A percentile compares a stretch with the other conserved stretches of the same genome.
Evolutionary conservation across 2,797 vertebrate genomes (phyloP).

Genomic region (Clarias laeviceps): DNA sequence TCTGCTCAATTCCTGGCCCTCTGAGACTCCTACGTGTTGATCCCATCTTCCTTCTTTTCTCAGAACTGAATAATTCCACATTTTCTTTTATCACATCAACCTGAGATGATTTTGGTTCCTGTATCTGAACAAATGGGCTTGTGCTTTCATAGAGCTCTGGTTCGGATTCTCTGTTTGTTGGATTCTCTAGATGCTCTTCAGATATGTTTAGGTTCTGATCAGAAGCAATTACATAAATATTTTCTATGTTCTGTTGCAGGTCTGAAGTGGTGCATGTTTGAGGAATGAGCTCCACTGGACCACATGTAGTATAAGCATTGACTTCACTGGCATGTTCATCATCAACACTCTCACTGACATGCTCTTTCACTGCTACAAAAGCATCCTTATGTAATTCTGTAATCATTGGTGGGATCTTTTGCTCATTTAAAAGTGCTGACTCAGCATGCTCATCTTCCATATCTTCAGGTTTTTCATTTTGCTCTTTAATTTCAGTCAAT

Average conservation of each 20-base stretch:
- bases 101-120: not conserved
- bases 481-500: no score
- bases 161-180: constrained; percentile 9
- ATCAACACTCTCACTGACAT: not conserved
- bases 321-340: not conserved
- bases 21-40: constrained; percentile 60
- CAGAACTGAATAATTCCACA: not conserved
- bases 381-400: no score
- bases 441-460: no score
- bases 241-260: not conserved
- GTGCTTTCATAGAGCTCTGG: constrained; percentile 29
- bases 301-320: not conserved
- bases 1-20: not conserved
- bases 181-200: not conserved
- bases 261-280: not conserved
- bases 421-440: no score
- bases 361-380: not conserved
- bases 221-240: not conserved
- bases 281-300: not conserved
- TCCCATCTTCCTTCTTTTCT: constrained; percentile 66
- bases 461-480: no score
- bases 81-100: constrained; percentile 35
- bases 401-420: no score
- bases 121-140: not conserved
- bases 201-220: not conserved